Evolutionary conservation across 2,113 vertebrate species (phyloP).

Genomic region (Mormoops blainvillei): DNA sequence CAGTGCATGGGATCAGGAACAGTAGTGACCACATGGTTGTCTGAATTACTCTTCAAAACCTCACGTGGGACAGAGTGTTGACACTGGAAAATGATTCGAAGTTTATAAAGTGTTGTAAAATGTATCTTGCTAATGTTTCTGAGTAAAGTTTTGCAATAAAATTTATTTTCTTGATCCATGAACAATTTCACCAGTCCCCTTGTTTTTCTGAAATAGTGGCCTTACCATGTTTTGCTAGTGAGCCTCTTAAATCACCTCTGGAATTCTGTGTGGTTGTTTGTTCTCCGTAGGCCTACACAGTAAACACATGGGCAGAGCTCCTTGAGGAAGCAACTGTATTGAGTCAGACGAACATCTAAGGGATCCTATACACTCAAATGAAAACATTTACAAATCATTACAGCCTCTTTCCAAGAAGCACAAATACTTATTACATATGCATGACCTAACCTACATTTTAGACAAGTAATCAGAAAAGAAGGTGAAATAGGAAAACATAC

Average conservation of each 20-base stretch:
- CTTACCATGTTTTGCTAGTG: not conserved
- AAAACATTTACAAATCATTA: constrained; percentile 32
- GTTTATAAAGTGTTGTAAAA: constrained; percentile 11
- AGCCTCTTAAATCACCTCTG: not conserved
- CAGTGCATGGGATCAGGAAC: not conserved
- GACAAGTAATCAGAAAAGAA: constrained; percentile 37
- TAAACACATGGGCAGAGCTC: not conserved
- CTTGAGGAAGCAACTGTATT: constrained; percentile 16
- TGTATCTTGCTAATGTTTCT: not conserved
- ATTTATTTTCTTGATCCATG: not conserved
- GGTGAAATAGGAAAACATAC: not conserved
- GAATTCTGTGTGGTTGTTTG: not conserved
- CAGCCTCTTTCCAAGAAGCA: not conserved
- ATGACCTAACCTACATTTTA: constrained; percentile 25
- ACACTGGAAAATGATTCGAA: not conserved
- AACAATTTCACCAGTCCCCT: not conserved
- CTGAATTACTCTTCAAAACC: not conserved
- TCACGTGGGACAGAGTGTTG: not conserved
- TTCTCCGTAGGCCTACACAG: not conserved
- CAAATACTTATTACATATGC: constrained; percentile 37
- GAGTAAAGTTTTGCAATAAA: not conserved
- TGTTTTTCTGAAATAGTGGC: not conserved
- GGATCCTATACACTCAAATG: not conserved
- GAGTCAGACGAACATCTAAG: not conserved
- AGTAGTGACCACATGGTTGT: not conserved